These are phyloP conservation scores for Aelia acuminata DNA, from an alignment of 2,888 invertebrate genomes.

Conservation along the genomic window DNA sequence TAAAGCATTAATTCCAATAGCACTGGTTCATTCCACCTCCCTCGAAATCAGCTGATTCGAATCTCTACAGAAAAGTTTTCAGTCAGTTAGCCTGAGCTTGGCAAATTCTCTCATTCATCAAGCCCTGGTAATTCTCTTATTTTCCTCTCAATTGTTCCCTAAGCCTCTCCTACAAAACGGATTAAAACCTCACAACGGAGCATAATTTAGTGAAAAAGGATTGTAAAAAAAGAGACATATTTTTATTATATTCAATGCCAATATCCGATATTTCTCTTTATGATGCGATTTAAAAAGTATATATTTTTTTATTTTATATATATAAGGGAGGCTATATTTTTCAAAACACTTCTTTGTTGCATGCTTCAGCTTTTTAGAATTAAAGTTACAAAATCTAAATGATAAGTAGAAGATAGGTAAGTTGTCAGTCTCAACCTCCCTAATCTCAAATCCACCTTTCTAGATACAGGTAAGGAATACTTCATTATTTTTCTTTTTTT, in stretches of 20 bases:
- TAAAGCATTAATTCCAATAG: neutral
- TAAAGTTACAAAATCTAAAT: too few species aligned
- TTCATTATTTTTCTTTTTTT: too few species aligned
- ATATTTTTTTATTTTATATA: too few species aligned
- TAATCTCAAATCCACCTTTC: too few species aligned
- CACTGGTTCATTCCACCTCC: neutral
- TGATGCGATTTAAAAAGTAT: too few species aligned
- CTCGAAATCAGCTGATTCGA: neutral
- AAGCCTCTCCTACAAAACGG: slow-evolving; percentile 14
- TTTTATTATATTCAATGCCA: neutral
- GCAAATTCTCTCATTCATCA: neutral
- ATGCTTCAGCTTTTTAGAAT: too few species aligned
- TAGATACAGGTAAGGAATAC: too few species aligned
- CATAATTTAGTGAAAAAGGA: neutral
- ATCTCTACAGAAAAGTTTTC: slow-evolving; percentile 20
- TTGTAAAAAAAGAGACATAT: neutral
- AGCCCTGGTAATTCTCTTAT: slow-evolving; percentile 29
- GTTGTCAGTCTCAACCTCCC: too few species aligned
- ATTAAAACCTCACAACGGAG: slow-evolving; percentile 26
- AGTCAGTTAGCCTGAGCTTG: slow-evolving; percentile 16
- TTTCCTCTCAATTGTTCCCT: slow-evolving; percentile 16
- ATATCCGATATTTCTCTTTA: neutral
- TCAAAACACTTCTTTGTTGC: too few species aligned
- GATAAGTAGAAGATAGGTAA: too few species aligned
- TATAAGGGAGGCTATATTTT: too few species aligned